These are phyloP conservation scores for Martes martes DNA, from an alignment of 2,113 vertebrate species.

Conservation along the genomic window DNA sequence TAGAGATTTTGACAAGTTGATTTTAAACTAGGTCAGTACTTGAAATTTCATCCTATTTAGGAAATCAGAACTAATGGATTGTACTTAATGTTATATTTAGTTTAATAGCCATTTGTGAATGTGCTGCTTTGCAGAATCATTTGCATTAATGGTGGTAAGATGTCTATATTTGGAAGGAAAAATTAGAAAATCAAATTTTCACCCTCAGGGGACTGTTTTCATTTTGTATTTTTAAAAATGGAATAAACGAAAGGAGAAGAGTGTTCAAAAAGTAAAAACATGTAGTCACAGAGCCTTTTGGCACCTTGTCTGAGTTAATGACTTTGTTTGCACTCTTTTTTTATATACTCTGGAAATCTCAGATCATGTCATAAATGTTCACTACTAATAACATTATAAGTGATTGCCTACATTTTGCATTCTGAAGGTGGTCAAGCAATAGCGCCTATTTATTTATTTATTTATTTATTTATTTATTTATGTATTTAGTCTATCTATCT, in stretches of 20 bases:
- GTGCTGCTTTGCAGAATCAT: background rate
- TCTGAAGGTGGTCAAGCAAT: background rate
- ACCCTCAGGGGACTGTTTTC: constrained; percentile 36
- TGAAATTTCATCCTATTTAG: constrained; percentile 43
- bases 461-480: background rate
- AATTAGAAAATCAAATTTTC: constrained; percentile 48
- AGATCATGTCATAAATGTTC: background rate
- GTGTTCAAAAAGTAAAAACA: background rate
- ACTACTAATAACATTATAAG: background rate
- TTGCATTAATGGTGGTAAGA: constrained; percentile 15
- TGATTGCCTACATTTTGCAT: constrained; percentile 26
- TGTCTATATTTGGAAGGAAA: constrained; percentile 67
- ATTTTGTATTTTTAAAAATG: constrained; percentile 17
- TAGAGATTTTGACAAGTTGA: constrained; percentile 50
- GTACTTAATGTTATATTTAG: constrained; percentile 51
- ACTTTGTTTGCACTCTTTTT: background rate
- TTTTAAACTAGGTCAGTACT: constrained; percentile 66
- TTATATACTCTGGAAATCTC: constrained; percentile 18
- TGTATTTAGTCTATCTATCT: too few species aligned
- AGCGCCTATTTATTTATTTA: background rate
- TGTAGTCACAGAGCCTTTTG: background rate
- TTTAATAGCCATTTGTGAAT: background rate
- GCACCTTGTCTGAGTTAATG: background rate
- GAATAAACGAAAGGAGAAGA: background rate
- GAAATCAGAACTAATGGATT: constrained; percentile 42